Evolutionary conservation across 2,113 vertebrate genomes (phyloP), one percentile per base, ranked within the genome.

Genomic region (Pitta sordida): DNA sequence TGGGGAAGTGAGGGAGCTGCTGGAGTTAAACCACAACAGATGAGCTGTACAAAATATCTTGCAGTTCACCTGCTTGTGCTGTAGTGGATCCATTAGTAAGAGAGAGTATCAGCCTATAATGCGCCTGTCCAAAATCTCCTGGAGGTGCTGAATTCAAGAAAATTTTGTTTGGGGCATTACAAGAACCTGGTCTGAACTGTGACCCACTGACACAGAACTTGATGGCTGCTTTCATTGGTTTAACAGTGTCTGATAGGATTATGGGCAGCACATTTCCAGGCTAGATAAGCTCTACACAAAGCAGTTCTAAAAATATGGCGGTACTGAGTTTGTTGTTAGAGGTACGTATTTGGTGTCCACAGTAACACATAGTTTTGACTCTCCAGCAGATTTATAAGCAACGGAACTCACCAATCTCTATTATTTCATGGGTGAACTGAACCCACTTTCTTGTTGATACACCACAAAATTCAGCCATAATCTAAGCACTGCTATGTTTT

Each of bases 201-300:
- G 55, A 85, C 49, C 24, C 82, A 73, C 62, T 91, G 78, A 63
- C 65, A 87, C 65, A 94, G 70, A 94, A 83, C 68, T 73, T 65
- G 53, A 58, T 60, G 46, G 63, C 27, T 6, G 4, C 49, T 91
- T 92, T 75, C 52, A 60, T 39, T 81, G 73, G 21, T 92, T 90
- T 86, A 81, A 59, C 62, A 69, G 59, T 16, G 24, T 77, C 86
- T 27, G 20, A 94, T 13, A 81, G 69, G 74, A 74, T 74, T 91
- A 86, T 3, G 24, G 41, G 34, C 62, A 84, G 39, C 70, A 64
- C 52, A 52, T 64, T 92, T 79, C 70, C 69, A 84, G 74, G 56
- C 39, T n/a, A 39, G 56, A 52, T 91, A 67, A 87, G 62, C 56
- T 91, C 41, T 49, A 44, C 65, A 55, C 19, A 78, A 82, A 84